Evolutionary conservation across 2,797 vertebrate genomes (phyloP).

Genomic region (Chelon labrosus): DNA sequence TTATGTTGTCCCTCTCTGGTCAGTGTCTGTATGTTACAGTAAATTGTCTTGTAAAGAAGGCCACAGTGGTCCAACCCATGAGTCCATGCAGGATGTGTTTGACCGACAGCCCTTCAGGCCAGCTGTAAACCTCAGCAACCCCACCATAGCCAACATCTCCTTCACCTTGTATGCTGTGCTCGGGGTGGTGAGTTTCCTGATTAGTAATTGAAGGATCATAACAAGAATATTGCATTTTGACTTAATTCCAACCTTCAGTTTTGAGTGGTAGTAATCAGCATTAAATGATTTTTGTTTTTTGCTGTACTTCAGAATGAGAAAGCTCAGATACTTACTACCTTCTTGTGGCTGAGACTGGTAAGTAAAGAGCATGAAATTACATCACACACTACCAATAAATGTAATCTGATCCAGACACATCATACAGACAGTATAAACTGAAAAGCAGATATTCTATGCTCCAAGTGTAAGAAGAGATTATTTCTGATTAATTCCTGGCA

Average conservation of each 20-base stretch:
- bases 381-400: background rate
- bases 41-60: conserved; percentile 75
- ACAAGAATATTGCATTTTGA: no score
- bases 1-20: background rate
- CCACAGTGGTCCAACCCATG: conserved; percentile 83
- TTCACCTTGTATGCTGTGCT: conserved; percentile 89
- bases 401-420: background rate
- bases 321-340: conserved; percentile 87
- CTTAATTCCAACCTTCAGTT: background rate
- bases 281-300: background rate
- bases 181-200: conserved; percentile 81
- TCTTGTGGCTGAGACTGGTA: conserved; percentile 87
- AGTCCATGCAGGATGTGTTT: conserved; percentile 83
- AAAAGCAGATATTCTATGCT: background rate
- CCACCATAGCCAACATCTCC: conserved; percentile 86
- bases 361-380: conserved; percentile 28
- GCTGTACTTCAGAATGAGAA: conserved; percentile 84
- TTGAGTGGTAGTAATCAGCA: background rate
- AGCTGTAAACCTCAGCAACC: conserved; percentile 83
- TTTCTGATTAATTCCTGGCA: conserved; percentile 47
- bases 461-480: background rate
- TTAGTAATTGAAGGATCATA: background rate
- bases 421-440: background rate
- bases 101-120: conserved; percentile 83
- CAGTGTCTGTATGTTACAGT: conserved; percentile 55